A percentile compares a stretch with the other conserved stretches of the same genome.
These are phyloP conservation scores for Cosmia pyralina DNA, from an alignment of 2,888 invertebrate genomes.

Conservation along the genomic window DNA sequence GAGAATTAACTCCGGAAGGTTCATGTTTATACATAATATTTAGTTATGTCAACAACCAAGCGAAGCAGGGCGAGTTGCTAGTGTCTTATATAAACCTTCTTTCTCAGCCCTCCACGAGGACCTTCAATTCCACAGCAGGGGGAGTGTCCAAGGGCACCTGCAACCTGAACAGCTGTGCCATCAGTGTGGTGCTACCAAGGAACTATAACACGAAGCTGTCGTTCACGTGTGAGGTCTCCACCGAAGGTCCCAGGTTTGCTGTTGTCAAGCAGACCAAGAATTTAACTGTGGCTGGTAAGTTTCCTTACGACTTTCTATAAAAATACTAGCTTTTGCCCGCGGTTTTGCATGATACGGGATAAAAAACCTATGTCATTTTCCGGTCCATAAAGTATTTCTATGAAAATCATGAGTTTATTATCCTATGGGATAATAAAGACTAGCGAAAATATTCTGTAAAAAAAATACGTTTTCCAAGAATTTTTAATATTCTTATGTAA, in stretches of 20 bases:
- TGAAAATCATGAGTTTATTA: neutral
- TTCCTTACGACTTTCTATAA: neutral
- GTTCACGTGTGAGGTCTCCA: conserved; percentile 86
- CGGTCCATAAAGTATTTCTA: neutral
- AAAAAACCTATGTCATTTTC: neutral
- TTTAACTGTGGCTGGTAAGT: conserved; percentile 84
- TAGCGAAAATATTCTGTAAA: neutral
- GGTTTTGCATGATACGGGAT: neutral
- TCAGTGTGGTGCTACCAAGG: conserved; percentile 80
- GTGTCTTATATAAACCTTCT: conserved; percentile 10
- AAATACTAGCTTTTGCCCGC: neutral
- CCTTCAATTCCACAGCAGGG: conserved; percentile 82
- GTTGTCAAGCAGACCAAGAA: conserved; percentile 86
- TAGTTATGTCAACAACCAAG: neutral
- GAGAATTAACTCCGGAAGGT: neutral
- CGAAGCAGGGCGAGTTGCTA: too few relatives aligned
- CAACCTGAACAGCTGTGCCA: conserved; percentile 80
- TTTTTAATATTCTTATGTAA: neutral
- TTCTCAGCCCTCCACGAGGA: conserved; percentile 81
- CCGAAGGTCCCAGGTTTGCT: conserved; percentile 85
- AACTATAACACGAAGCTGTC: conserved; percentile 80
- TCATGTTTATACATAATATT: neutral
- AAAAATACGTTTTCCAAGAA: neutral
- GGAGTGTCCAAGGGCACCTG: conserved; percentile 78
- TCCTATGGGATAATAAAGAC: neutral